Percentiles rank a stretch among this genome's conserved stretches.
Evolutionary conservation across 2,113 vertebrate genomes (phyloP).

Genomic region (Centropus unirufus): DNA sequence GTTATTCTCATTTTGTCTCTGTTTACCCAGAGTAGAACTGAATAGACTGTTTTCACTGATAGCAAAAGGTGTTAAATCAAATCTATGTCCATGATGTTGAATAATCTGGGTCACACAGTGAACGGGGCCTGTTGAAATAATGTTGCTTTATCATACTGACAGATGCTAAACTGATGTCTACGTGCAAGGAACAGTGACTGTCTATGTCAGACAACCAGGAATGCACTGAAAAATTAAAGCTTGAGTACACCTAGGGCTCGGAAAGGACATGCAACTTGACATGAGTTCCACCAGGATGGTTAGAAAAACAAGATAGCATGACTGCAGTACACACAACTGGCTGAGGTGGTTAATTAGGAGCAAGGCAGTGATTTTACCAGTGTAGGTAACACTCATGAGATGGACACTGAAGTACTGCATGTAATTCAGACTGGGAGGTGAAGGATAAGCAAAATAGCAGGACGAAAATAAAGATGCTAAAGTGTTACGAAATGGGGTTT

Average conservation of each 20-base stretch:
- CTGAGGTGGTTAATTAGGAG: not conserved
- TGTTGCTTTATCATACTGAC: not conserved
- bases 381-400: not conserved
- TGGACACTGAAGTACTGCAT: not conserved
- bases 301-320: not conserved
- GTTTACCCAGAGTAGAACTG: not conserved
- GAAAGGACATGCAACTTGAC: not conserved
- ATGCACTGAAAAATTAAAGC: not conserved
- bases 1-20: not conserved
- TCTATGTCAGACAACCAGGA: not conserved
- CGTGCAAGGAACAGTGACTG: not conserved
- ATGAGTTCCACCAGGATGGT: not conserved
- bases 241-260: not conserved
- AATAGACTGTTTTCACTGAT: not conserved
- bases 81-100: accelerated
- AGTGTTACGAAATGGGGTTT: not conserved
- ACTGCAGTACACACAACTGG: not conserved
- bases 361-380: not conserved
- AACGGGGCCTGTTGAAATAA: not conserved
- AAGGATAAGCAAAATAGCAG: not conserved
- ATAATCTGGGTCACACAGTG: not conserved
- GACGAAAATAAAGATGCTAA: not conserved
- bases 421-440: not conserved
- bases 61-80: not conserved
- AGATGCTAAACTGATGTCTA: not conserved